These are phyloP conservation scores for Hyppa rectilinea DNA, from an alignment of 2,888 invertebrate species.

Conservation along the genomic window DNA sequence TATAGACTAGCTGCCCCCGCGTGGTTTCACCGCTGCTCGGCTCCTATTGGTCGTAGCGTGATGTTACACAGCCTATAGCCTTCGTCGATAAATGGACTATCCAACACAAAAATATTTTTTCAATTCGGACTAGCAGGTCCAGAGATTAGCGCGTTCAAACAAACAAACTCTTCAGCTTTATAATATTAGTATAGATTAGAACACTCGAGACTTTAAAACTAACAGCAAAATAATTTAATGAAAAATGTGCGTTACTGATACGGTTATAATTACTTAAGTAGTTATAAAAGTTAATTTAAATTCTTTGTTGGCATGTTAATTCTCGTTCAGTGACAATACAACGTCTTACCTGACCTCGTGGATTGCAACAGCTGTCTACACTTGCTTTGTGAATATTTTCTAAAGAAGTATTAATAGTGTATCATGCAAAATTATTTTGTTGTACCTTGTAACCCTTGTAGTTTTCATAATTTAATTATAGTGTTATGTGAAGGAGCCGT, in stretches of 20 bases:
- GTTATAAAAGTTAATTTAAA: neutral
- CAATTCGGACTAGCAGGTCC: too few relatives aligned
- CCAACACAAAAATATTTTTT: too few relatives aligned
- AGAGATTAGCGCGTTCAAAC: too few relatives aligned
- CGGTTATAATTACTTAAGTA: neutral
- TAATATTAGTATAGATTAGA: too few relatives aligned
- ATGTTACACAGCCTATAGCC: too few relatives aligned
- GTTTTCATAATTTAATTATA: constrained; percentile 4
- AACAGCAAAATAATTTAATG: neutral
- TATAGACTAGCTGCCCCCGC: too few relatives aligned
- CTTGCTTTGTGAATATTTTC: constrained; percentile 19
- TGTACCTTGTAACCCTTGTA: neutral
- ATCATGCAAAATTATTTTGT: neutral
- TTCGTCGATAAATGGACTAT: too few relatives aligned
- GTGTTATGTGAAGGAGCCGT: neutral
- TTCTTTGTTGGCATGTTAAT: neutral
- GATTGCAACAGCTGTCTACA: constrained; percentile 19
- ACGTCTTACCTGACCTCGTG: constrained; percentile 3
- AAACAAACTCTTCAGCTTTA: too few relatives aligned
- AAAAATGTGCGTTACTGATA: neutral
- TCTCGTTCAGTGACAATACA: neutral
- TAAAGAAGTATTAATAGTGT: neutral
- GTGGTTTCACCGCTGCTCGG: too few relatives aligned
- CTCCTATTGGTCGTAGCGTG: too few relatives aligned
- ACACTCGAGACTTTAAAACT: neutral